phyloP scores from a whole-genome alignment of 2,888 invertebrate genomes.

The Chironomus tentans region DNA sequence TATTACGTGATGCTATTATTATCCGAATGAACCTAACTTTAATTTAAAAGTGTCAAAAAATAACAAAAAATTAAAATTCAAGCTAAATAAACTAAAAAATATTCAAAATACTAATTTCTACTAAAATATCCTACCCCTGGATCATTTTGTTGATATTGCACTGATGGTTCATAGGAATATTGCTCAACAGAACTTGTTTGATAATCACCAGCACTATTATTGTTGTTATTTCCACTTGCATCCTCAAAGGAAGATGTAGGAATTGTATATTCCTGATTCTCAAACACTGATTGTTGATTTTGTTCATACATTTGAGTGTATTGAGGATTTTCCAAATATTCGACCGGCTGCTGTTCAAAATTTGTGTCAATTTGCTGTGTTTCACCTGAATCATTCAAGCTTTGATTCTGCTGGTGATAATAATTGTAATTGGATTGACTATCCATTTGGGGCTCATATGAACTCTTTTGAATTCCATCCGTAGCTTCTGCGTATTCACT shows the following conservation, averaged over 20 bases:
- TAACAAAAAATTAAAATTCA: no score
- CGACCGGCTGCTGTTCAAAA: not conserved
- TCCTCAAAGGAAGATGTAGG: not conserved
- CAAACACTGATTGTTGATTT: no score
- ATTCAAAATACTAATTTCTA: no score
- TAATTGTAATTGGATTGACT: not conserved
- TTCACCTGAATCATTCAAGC: not conserved
- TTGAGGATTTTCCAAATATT: not conserved
- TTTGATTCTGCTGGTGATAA: not conserved
- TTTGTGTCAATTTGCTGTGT: not conserved
- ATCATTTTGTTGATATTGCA: not conserved
- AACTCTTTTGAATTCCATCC: not conserved
- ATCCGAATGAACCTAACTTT: no score
- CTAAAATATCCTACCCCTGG: not conserved
- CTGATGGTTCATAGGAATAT: not conserved
- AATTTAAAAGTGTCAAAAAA: no score
- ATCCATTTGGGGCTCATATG: not conserved
- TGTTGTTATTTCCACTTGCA: not conserved
- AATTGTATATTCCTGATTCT: not conserved
- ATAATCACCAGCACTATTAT: not conserved
- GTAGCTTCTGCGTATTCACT: not conserved
- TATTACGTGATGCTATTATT: no score
- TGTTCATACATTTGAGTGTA: no score
- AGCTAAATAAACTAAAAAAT: no score
- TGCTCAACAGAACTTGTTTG: conserved; percentile 8